phyloP scores from a whole-genome alignment of 1,140 invertebrate genomes.

The Carposina sasakii region DNA sequence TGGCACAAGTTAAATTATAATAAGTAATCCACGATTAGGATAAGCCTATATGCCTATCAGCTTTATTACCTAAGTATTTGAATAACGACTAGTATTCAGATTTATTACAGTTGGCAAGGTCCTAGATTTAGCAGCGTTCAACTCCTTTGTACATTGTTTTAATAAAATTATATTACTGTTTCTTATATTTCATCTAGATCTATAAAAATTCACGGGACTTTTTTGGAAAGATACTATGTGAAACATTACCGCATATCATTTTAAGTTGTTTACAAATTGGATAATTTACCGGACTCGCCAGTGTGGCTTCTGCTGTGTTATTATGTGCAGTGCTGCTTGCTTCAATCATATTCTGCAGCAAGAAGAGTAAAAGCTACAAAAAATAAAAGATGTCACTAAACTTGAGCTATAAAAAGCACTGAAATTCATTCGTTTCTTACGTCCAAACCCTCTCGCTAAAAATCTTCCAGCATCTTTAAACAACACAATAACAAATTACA shows the following conservation, averaged over 20 bases:
- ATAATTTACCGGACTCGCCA: slow-evolving; percentile 21
- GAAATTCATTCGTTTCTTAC: not conserved
- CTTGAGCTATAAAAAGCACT: not conserved
- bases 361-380: slow-evolving; percentile 32
- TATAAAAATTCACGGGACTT: not conserved
- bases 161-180: not conserved
- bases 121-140: too few species aligned
- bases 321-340: slow-evolving; percentile 42
- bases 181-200: not conserved
- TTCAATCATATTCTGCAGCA: slow-evolving; percentile 50
- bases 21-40: too few species aligned
- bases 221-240: not conserved
- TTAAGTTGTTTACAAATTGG: slow-evolving; percentile 17
- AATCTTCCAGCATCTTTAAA: not conserved
- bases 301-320: slow-evolving; percentile 32
- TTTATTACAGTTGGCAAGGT: too few species aligned
- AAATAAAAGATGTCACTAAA: slow-evolving; percentile 12
- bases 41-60: too few species aligned
- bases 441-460: not conserved
- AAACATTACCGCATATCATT: not conserved
- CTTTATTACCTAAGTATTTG: too few species aligned
- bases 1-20: too few species aligned
- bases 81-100: too few species aligned
- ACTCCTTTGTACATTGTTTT: too few species aligned
- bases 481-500: not conserved